phyloP scores from a whole-genome alignment of 1,140 invertebrate species.

The Pararge aegeria region DNA sequence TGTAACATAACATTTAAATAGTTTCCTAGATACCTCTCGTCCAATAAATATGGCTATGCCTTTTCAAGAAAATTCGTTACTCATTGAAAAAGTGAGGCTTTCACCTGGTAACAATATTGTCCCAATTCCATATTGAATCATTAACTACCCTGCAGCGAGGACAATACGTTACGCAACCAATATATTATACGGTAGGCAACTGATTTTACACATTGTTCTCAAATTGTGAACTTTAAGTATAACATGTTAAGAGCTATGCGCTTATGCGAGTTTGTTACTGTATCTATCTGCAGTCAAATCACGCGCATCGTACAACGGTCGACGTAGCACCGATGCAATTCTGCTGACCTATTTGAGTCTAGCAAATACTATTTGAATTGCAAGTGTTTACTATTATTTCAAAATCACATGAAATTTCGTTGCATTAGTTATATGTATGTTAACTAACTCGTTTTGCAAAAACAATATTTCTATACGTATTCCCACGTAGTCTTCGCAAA shows the following conservation, averaged over 20 bases:
- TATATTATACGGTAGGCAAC: constrained; percentile 25
- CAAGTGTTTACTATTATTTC: constrained; percentile 10
- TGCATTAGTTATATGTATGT: not conserved
- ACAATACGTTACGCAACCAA: constrained; percentile 56
- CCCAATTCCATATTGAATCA: constrained; percentile 40
- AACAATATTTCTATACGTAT: not conserved
- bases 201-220: constrained; percentile 5
- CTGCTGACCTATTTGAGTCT: constrained; percentile 61
- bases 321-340: constrained; percentile 40
- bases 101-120: constrained; percentile 17
- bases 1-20: not conserved
- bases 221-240: constrained; percentile 17
- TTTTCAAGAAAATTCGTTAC: not conserved
- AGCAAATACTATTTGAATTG: constrained; percentile 25
- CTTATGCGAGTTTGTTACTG: constrained; percentile 11
- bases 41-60: not conserved
- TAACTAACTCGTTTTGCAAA: not conserved
- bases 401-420: constrained; percentile 1
- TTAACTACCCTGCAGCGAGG: constrained; percentile 45
- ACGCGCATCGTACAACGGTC: constrained; percentile 63
- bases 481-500: not conserved
- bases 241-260: constrained; percentile 21
- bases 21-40: not conserved
- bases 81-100: constrained; percentile 4
- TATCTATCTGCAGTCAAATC: constrained; percentile 47